A percentile compares a stretch with the other conserved stretches of the same genome.
Evolutionary conservation across 1,140 invertebrate species (phyloP).

Genomic region (Drepana arcuata): DNA sequence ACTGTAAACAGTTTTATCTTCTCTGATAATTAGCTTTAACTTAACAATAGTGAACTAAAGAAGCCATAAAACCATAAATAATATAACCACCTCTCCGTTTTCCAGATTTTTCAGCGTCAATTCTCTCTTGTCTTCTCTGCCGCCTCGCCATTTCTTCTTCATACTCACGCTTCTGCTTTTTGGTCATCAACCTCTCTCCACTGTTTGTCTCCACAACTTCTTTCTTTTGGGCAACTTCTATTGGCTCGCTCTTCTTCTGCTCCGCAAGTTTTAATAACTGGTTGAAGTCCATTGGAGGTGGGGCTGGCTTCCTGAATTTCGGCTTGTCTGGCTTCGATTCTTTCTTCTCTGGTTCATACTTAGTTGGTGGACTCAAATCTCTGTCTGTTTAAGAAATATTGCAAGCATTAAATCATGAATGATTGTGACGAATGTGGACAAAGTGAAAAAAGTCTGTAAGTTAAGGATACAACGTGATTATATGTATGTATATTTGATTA

Average conservation of each 20-base stretch:
- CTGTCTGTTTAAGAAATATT: too few species aligned
- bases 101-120: slow-evolving; percentile 44
- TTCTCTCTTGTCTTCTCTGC: slow-evolving; percentile 44
- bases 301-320: slow-evolving; percentile 69
- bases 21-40: too few species aligned
- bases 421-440: too few species aligned
- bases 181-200: slow-evolving; percentile 83
- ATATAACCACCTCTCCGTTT: slow-evolving; percentile 30
- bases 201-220: slow-evolving; percentile 60
- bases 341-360: slow-evolving; percentile 64
- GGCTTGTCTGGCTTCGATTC: slow-evolving; percentile 73
- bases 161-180: slow-evolving; percentile 83
- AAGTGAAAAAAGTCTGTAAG: too few species aligned
- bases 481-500: too few species aligned
- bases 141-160: slow-evolving; percentile 73
- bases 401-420: too few species aligned
- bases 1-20: too few species aligned
- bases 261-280: slow-evolving; percentile 85
- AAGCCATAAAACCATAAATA: too few species aligned
- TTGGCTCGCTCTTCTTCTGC: slow-evolving; percentile 86
- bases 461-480: too few species aligned
- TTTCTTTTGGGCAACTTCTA: slow-evolving; percentile 75
- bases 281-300: slow-evolving; percentile 82
- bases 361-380: slow-evolving; percentile 45
- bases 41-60: too few species aligned